Evolutionary conservation across 1,140 invertebrate species (phyloP), one percentile per base, ranked within the genome.

Genomic region (Brachionus koreanus): DNA sequence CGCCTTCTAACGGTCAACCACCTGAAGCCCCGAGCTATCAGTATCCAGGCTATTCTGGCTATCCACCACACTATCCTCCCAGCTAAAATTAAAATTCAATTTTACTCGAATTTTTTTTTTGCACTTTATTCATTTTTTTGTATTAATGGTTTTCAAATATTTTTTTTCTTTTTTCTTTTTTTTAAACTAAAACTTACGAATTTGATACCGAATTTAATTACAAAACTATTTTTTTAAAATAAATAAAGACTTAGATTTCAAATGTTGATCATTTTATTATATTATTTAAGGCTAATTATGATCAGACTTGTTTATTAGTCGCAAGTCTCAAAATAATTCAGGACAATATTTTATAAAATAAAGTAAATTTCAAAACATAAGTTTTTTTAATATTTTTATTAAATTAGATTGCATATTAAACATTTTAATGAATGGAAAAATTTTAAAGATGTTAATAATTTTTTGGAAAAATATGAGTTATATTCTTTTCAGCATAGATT

Each of bases 11-110:
- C 33, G 79, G 79, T 12, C 63, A 67, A 9, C 39, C 37, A 2
- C 57, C 39, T 33, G 16, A 61, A 67, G 1, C 75, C 0, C 52
- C 75, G 7, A 57, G 29, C 12, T 57, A 77, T 49, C 33, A 77
- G 12, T 46, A 9, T 9, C 6, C 6, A 2, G 42, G 69, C 19
- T 77, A 76, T 25, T 25, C 74, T 10, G 6, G 23, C 19, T 79
- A 79, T 43, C 76, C 76, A n/a, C 76, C 76, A 23, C 12, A 43
- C 2, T 74, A 74, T 42, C 67, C 67, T 57, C n/a, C 49, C 16
- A 57, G 49, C 9, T 57, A 57, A 57, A 52, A 57, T 57, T 57
- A 1, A 46, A 49, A 16, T 57, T 29, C 29, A 29, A 57, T 57
- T 57, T 57, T 57, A 57, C 49, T 57, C 49, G 16, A 57, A 29